Percentiles rank a stretch among this genome's conserved stretches.
Evolutionary conservation across 2,113 vertebrate genomes (phyloP).

Genomic region (Nothoprocta pentlandii): DNA sequence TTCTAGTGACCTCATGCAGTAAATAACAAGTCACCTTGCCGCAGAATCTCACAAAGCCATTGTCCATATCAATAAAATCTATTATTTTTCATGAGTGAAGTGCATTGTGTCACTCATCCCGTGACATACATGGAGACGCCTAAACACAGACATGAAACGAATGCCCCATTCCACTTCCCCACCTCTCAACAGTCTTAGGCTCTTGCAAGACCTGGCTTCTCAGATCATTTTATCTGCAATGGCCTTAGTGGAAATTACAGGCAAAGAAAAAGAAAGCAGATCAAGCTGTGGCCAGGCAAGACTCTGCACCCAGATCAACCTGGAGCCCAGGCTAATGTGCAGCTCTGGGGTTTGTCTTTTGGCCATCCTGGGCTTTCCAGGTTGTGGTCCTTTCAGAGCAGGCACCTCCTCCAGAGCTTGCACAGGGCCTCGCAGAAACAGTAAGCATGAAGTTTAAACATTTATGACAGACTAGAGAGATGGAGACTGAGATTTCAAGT

Average conservation of each 20-base stretch:
- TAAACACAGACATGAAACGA: neutral
- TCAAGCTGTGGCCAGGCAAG: neutral
- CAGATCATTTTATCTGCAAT: neutral
- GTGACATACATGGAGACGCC: neutral
- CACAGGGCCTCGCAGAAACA: neutral
- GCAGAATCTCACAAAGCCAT: too few relatives aligned
- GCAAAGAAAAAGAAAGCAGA: neutral
- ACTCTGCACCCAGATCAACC: neutral
- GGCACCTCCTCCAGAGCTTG: neutral
- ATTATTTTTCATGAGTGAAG: too few relatives aligned
- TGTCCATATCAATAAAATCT: too few relatives aligned
- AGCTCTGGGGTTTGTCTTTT: neutral
- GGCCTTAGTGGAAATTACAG: neutral
- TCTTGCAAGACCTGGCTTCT: neutral
- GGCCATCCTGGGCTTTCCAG: neutral
- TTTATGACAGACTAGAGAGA: neutral
- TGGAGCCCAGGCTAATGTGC: rapidly evolving
- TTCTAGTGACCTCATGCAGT: too few relatives aligned
- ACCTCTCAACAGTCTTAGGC: neutral
- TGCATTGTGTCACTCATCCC: too few relatives aligned
- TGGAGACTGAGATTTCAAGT: neutral
- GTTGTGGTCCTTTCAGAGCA: neutral
- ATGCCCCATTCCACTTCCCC: neutral
- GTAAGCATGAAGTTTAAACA: neutral
- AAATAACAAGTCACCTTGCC: too few relatives aligned